Evolutionary conservation across 2,888 invertebrate genomes (phyloP), one percentile per base, ranked within the genome.

Genomic region (Napeogenes sylphis): DNA sequence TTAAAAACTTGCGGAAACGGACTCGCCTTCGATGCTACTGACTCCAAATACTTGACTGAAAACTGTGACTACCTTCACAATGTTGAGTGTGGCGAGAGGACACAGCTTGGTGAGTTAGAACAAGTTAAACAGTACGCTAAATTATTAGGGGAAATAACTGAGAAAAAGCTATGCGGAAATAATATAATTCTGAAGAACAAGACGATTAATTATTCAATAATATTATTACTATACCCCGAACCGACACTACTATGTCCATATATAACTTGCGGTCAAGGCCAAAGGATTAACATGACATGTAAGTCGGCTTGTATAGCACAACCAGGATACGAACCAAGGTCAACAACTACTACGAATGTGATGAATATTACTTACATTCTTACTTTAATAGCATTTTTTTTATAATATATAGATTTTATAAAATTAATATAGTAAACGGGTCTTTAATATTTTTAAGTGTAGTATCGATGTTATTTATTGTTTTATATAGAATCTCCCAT

Each of bases 61-160:
- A 98, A 98, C 92, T 98, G 98, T 85, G 98, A 98, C 89, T 98
- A 98, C 91, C 93, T 96, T 73, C 97, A 98, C 92, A 97, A 97
- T 75, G 97, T 98, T 55, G 97, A 98, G 75, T 98, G 98, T 81
- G 97, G 96, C 57, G 96, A 96, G 71, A 94, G 98, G 79, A 87
- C 94, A 68, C 95, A 96, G 83, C 92, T 98, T 73, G 97, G 96
- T 96, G 81, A 92, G 92, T 65, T 47, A 30, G 8, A 56, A 21
- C 30, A 12, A 5, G 38, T 12, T 42, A 32, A 21, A 13, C 30
- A 14, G n/a, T 12, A 32, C 33, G 21, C 2, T 35, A 42, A 32
- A 59, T 54, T 30, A 54, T 54, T 0, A 8, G 5, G 8, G 45
- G 30, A 51, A 30, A 51, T 21, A 51, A 51, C 10, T n/a, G 6